Evolutionary conservation across 2,797 vertebrate species (phyloP).

Genomic region (Mus caroli): DNA sequence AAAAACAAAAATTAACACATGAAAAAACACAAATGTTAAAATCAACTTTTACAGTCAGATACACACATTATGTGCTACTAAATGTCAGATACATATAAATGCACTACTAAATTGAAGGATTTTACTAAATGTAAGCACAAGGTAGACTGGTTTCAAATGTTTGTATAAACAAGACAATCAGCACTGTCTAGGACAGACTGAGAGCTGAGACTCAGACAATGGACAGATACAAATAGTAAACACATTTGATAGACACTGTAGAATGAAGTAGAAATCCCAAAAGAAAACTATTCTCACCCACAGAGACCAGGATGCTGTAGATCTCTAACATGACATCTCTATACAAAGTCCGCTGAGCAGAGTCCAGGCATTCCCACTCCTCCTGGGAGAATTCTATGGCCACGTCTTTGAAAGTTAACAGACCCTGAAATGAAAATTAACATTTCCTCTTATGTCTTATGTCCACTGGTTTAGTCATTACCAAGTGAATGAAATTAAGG

Average conservation of each 20-base stretch:
- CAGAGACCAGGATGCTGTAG: background rate
- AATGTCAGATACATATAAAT: background rate
- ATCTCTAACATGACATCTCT: background rate
- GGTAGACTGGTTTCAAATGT: background rate
- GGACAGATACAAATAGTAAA: background rate
- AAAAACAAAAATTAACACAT: too few species aligned
- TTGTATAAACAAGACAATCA: background rate
- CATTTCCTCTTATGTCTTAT: background rate
- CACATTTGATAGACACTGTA: background rate
- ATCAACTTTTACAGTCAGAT: background rate
- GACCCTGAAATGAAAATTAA: background rate
- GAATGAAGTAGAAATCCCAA: background rate
- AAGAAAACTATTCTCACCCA: background rate
- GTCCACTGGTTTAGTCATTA: background rate
- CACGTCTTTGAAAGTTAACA: background rate
- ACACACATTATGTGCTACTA: background rate
- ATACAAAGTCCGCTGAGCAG: background rate
- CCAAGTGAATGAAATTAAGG: background rate
- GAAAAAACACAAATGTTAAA: background rate
- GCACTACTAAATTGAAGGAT: background rate
- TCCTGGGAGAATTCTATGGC: background rate
- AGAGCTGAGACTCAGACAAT: background rate
- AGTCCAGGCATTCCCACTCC: background rate
- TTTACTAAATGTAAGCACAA: background rate
- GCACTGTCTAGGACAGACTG: background rate